Evolutionary conservation across 2,797 vertebrate species (phyloP).

Genomic region (Poliocrania exsul): DNA sequence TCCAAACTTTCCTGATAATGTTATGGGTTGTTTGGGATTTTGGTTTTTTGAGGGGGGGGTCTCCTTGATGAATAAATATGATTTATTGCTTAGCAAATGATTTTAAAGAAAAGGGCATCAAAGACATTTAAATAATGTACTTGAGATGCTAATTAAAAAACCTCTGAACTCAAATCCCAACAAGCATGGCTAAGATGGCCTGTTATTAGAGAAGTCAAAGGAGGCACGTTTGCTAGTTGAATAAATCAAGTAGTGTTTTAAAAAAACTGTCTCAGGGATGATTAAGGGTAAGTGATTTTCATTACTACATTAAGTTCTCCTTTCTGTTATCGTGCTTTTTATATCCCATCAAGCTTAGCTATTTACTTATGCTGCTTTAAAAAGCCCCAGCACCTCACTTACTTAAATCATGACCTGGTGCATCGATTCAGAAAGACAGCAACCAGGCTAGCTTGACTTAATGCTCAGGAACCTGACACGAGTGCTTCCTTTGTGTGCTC

Average conservation of each 20-base stretch:
- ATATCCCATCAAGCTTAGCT: slow-evolving; percentile 23
- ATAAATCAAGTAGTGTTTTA: slow-evolving; percentile 38
- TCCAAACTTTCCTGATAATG: neutral
- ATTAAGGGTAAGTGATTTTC: slow-evolving; percentile 61
- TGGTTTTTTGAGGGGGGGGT: accelerated
- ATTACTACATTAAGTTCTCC: slow-evolving; percentile 47
- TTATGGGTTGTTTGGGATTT: neutral
- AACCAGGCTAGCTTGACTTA: neutral
- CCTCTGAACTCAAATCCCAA: slow-evolving; percentile 20
- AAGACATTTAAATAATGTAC: slow-evolving; percentile 29
- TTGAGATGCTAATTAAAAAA: slow-evolving; percentile 17
- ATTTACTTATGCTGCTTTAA: slow-evolving; percentile 4
- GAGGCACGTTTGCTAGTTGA: slow-evolving; percentile 22
- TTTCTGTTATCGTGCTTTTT: slow-evolving; percentile 57
- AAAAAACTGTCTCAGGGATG: slow-evolving; percentile 55
- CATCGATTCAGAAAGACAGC: neutral
- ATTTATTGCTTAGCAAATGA: slow-evolving; percentile 34
- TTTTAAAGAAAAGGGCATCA: slow-evolving; percentile 28
- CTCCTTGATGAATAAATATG: neutral
- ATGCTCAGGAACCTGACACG: neutral
- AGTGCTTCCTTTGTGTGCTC: neutral
- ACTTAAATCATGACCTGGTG: neutral
- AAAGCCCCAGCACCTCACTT: neutral
- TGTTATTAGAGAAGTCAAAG: slow-evolving; percentile 51
- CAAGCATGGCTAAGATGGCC: neutral